These are phyloP conservation scores for Lichenostomus cassidix DNA, from an alignment of 2,113 vertebrate genomes.

Conservation along the genomic window DNA sequence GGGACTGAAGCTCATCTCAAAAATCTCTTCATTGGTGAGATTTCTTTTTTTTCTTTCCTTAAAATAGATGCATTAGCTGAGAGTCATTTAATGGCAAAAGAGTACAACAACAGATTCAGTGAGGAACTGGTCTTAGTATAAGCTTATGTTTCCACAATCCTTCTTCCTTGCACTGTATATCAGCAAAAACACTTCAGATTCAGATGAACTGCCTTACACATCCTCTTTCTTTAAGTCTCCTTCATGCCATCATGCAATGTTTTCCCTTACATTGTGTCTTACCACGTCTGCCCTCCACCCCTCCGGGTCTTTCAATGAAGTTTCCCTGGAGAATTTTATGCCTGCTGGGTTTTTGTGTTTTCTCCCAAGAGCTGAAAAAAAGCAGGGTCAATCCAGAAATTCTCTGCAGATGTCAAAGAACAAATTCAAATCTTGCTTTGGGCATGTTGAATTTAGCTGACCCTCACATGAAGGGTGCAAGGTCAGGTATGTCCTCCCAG, in stretches of 20 bases:
- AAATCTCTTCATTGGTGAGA: background rate
- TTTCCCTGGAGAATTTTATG: background rate
- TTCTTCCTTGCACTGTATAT: background rate
- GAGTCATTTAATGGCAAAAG: background rate
- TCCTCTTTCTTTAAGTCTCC: background rate
- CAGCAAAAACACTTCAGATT: background rate
- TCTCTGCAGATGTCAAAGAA: background rate
- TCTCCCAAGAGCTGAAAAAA: background rate
- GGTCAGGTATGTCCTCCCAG: background rate
- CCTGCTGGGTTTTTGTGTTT: fast-evolving
- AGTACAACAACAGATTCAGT: background rate
- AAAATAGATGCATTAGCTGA: background rate
- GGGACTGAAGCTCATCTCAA: background rate
- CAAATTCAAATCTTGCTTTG: background rate
- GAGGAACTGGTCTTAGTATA: background rate
- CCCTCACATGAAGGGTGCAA: background rate
- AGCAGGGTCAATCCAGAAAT: background rate
- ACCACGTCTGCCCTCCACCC: background rate
- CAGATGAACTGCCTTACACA: background rate
- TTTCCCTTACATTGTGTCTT: background rate
- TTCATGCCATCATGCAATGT: background rate
- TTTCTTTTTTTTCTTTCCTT: background rate
- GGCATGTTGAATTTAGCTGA: background rate
- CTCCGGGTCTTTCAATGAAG: background rate
- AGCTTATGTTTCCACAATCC: background rate